These are phyloP conservation scores for Formica exsecta DNA, from an alignment of 1,140 invertebrate genomes.

Conservation along the genomic window DNA sequence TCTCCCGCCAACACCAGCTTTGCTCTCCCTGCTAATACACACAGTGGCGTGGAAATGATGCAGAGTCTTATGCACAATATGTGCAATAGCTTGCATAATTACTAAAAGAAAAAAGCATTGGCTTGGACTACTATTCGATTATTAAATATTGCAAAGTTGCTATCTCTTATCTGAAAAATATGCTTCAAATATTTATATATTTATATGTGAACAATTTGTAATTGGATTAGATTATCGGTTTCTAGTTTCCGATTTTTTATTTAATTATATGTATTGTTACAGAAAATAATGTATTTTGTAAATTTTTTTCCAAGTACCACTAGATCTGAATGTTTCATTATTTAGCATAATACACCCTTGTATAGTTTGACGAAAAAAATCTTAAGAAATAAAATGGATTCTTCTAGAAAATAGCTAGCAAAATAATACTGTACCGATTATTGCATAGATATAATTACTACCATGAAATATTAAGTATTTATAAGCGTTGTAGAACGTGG, in stretches of 20 bases:
- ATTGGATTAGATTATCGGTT: background rate
- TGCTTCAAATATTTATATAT: conserved; percentile 7
- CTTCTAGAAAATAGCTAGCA: background rate
- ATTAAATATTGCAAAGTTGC: background rate
- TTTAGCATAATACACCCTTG: conserved; percentile 10
- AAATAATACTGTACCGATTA: conserved; percentile 18
- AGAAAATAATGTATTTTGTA: background rate
- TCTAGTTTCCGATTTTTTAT: no score
- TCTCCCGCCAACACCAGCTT: conserved; percentile 66
- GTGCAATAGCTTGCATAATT: conserved; percentile 9
- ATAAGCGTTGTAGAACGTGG: background rate
- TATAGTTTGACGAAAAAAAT: conserved; percentile 19
- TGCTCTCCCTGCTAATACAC: conserved; percentile 32
- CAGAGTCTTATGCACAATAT: background rate
- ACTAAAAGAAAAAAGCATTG: background rate
- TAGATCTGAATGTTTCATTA: conserved; percentile 14
- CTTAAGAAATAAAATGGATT: background rate
- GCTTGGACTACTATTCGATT: background rate
- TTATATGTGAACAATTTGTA: background rate
- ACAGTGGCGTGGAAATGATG: conserved; percentile 33
- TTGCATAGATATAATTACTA: conserved; percentile 20
- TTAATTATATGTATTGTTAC: background rate
- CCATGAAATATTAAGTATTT: background rate
- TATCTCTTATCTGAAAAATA: background rate
- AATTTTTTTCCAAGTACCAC: background rate